Evolutionary conservation across 2,888 invertebrate species (phyloP), one percentile per base, ranked within the genome.

Genomic region (Papilio protenor): DNA sequence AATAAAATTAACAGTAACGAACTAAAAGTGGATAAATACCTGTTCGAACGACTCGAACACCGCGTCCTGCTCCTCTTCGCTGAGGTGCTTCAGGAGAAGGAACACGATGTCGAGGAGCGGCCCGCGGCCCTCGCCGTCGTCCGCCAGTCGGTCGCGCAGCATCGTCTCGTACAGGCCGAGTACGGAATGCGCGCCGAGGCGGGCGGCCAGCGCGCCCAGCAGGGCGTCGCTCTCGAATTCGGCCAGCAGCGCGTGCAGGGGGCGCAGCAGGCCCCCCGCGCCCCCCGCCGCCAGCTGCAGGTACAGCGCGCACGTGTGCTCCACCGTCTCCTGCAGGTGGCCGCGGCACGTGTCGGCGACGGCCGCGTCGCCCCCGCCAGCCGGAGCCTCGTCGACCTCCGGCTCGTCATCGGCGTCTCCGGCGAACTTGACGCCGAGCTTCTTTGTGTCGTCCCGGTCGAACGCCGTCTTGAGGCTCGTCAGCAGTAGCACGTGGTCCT

Each of bases 81-180:
- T 87, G 82, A 97, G 86, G 81, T 96, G 95, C 52, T 92, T 91
- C 79, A 96, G 85, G 73, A 96, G 85, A 78, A 95, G 91, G 87
- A 97, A 97, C 71, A 96, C 90, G 16, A 97, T 90, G 83, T 96
- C 96, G 2, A 97, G 91, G 2, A 96, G 90, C 52, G 94, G 86
- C 80, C 95, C 95, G 59, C 95, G 94, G 27, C 95, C 90, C 82
- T 95, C 94, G 0, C 91, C 87, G 73, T 95, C 94, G 0, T 91
- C 90, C 0, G 89, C 82, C 74, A 96, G 88, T 96, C 96, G 96
- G 0, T 81, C 83, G 33, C 88, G 86, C 76, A 95, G 82, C 79
- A 88, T 88, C 1, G 85, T 83, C 21, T 92, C 88, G 78, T 94
- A 95, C 79, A 95, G 85, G 11, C 70, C 78, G 57, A 80, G 85